Evolutionary conservation across 2,888 invertebrate genomes (phyloP).

Genomic region (Elmis aenea): DNA sequence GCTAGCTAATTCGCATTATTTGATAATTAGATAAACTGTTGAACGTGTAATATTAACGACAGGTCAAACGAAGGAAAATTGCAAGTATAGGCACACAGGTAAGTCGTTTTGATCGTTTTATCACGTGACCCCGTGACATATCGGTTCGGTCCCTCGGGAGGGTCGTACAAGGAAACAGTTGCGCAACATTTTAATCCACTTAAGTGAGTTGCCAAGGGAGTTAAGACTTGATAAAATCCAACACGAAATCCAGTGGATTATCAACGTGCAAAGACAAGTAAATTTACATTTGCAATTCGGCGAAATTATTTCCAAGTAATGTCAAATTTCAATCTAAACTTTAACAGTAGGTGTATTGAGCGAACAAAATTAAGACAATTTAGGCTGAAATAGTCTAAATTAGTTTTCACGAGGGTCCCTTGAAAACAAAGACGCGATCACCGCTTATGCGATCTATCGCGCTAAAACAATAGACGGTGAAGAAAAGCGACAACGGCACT

Average conservation of each 20-base stretch:
- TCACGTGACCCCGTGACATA: conserved; percentile 23
- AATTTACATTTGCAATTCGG: conserved; percentile 16
- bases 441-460: conserved; percentile 33
- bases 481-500: conserved; percentile 29
- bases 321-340: conserved; percentile 24
- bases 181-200: conserved; percentile 34
- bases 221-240: conserved; percentile 25
- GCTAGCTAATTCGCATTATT: too few relatives aligned
- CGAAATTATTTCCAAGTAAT: conserved; percentile 16
- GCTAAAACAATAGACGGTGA: conserved; percentile 28
- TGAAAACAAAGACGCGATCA: conserved; percentile 31
- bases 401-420: conserved; percentile 35
- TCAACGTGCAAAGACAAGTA: conserved; percentile 21
- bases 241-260: conserved; percentile 24
- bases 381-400: conserved; percentile 36
- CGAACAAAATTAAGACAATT: conserved; percentile 27
- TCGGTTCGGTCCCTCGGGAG: conserved; percentile 23
- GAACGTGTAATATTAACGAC: too few relatives aligned
- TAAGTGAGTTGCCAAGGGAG: conserved; percentile 28
- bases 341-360: conserved; percentile 19
- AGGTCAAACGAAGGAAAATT: too few relatives aligned
- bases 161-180: conserved; percentile 25
- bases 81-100: too few relatives aligned
- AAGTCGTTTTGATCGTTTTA: too few relatives aligned
- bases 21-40: too few relatives aligned